A percentile compares a stretch with the other conserved stretches of the same genome.
Evolutionary conservation across 2,113 vertebrate species (phyloP).

Genomic region (Phasianus colchicus): DNA sequence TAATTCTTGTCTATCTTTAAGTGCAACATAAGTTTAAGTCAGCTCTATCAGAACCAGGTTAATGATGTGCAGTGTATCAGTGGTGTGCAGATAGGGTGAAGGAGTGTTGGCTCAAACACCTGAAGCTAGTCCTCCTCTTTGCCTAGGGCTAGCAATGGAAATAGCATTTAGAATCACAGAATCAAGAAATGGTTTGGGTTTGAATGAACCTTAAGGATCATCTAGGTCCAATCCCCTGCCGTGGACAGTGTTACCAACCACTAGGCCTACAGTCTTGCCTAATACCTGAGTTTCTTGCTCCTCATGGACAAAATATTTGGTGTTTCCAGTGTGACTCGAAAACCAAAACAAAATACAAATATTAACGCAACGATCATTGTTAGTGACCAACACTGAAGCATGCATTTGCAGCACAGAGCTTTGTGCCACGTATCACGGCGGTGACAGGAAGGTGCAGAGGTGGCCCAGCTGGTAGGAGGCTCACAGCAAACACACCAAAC

Average conservation of each 20-base stretch:
- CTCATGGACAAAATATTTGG: rapidly evolving
- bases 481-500: not conserved
- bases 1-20: not conserved
- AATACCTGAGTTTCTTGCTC: not conserved
- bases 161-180: not conserved
- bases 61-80: rapidly evolving
- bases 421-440: rapidly evolving
- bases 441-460: rapidly evolving
- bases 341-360: not conserved
- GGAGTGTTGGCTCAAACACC: not conserved
- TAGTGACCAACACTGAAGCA: rapidly evolving
- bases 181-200: too few relatives aligned
- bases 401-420: not conserved
- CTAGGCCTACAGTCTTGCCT: not conserved
- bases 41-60: not conserved
- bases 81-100: rapidly evolving
- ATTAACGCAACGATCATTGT: rapidly evolving
- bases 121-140: not conserved
- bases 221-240: too few relatives aligned
- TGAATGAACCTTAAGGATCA: too few relatives aligned
- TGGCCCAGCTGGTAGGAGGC: not conserved
- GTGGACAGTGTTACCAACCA: too few relatives aligned
- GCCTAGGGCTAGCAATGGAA: not conserved
- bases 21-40: not conserved
- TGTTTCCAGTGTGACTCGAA: not conserved